These are phyloP conservation scores for Panagrolaimus sp. DNA, from an alignment of 1,140 invertebrate genomes.

Conservation along the genomic window DNA sequence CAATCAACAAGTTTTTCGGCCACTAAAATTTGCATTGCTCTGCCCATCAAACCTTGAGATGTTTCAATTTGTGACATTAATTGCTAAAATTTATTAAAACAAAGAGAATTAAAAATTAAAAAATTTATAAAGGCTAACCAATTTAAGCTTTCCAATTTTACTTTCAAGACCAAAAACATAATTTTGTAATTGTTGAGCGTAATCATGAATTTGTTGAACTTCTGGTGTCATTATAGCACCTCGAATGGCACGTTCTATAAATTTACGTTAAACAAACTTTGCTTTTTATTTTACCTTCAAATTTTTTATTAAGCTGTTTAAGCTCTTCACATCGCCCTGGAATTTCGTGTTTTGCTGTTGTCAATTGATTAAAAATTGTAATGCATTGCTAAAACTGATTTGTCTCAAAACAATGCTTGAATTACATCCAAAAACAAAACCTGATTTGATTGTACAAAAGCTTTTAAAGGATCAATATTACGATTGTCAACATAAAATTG, in stretches of 20 bases:
- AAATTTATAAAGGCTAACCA: conserved; percentile 16
- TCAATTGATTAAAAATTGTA: conserved; percentile 19
- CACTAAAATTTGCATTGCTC: conserved; percentile 26
- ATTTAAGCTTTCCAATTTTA: conserved; percentile 20
- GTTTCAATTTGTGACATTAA: conserved; percentile 22
- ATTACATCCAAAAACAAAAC: background rate
- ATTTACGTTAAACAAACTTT: background rate
- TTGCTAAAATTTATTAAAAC: conserved; percentile 11
- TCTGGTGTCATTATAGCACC: conserved; percentile 19
- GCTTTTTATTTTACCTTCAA: conserved; percentile 15
- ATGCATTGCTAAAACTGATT: conserved; percentile 19
- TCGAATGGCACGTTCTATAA: conserved; percentile 9
- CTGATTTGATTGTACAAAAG: conserved; percentile 26
- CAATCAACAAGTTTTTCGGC: conserved; percentile 26
- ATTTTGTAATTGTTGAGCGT: conserved; percentile 20
- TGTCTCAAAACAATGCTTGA: background rate
- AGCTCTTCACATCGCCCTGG: conserved; percentile 8
- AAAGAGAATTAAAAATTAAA: background rate
- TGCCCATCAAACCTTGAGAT: conserved; percentile 11
- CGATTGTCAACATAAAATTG: background rate
- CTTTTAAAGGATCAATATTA: background rate
- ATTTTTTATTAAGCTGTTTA: conserved; percentile 22
- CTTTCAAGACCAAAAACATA: conserved; percentile 17
- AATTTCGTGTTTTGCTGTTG: conserved; percentile 13
- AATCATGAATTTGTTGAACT: conserved; percentile 11